These are phyloP conservation scores for Paracentrotus lividus DNA, from an alignment of 53 echinoderm and acorn worm genomes.

Conservation along the genomic window DNA sequence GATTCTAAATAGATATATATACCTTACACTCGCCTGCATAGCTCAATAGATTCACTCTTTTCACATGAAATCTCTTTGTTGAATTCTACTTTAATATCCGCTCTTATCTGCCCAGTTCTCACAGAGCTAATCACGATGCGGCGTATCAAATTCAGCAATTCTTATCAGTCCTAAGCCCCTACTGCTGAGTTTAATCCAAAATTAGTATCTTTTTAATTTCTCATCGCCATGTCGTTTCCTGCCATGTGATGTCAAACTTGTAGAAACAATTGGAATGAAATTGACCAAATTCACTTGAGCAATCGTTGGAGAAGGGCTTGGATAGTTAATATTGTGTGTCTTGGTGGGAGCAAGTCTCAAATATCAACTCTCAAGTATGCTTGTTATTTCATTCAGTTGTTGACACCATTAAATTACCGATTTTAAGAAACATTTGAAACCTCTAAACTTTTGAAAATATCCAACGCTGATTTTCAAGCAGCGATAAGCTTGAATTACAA, in stretches of 20 bases:
- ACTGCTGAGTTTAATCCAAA: slow-evolving; percentile 45
- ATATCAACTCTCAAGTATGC: neutral
- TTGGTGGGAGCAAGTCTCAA: neutral
- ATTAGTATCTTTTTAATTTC: slow-evolving; percentile 59
- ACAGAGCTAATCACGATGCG: neutral
- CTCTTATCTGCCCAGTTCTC: neutral
- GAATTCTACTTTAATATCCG: neutral
- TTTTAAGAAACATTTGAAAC: neutral
- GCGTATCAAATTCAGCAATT: slow-evolving; percentile 35
- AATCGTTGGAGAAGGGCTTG: neutral
- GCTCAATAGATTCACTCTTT: neutral
- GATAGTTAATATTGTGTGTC: neutral
- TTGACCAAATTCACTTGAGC: neutral
- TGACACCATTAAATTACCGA: neutral
- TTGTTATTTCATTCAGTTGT: neutral
- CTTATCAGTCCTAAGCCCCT: slow-evolving; percentile 31
- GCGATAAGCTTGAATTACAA: neutral
- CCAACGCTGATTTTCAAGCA: neutral
- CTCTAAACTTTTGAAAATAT: too few species aligned
- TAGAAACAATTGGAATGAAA: slow-evolving; percentile 20
- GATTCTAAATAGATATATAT: neutral
- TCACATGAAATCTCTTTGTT: neutral
- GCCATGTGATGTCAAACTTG: neutral
- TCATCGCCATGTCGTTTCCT: slow-evolving; percentile 50
- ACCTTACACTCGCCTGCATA: slow-evolving; percentile 1